These are phyloP conservation scores for Eristalis pertinax DNA, from an alignment of 2,888 invertebrate species.

Conservation along the genomic window DNA sequence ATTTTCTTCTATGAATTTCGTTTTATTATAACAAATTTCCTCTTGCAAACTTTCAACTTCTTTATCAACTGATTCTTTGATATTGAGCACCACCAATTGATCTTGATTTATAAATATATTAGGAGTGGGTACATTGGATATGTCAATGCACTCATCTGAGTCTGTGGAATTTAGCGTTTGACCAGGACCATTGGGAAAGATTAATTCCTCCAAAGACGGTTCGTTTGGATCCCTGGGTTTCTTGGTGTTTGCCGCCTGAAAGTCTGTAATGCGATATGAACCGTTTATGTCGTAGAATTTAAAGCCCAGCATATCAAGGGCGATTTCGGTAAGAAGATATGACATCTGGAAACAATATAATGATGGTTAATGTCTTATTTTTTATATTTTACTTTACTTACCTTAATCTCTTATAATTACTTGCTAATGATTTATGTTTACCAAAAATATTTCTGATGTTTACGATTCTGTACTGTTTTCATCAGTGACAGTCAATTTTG, in stretches of 20 bases:
- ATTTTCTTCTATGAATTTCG: conserved; percentile 49
- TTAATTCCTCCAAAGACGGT: conserved; percentile 38
- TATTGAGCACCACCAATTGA: conserved; percentile 36
- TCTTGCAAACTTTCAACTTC: conserved; percentile 72
- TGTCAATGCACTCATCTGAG: conserved; percentile 51
- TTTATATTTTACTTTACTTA: too few relatives aligned
- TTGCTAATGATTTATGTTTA: background rate
- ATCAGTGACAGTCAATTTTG: background rate
- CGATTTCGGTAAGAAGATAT: conserved; percentile 79
- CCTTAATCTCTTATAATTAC: background rate
- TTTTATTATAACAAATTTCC: conserved; percentile 72
- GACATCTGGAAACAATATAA: conserved; percentile 74
- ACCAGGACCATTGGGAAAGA: conserved; percentile 51
- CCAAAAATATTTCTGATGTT: too few relatives aligned
- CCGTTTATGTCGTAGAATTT: conserved; percentile 79
- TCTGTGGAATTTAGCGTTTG: conserved; percentile 17
- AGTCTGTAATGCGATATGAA: conserved; percentile 76
- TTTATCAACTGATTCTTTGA: conserved; percentile 72
- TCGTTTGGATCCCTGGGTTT: conserved; percentile 67
- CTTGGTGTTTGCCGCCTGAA: conserved; percentile 72
- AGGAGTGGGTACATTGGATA: conserved; percentile 12
- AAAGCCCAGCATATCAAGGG: conserved; percentile 80
- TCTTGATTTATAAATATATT: conserved; percentile 34
- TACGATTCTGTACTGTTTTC: too few relatives aligned
- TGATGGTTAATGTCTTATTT: background rate